Base-by-base conservation (phyloP, 2,888 invertebrate genomes). In the Ennomos fuscantarius region DNA sequence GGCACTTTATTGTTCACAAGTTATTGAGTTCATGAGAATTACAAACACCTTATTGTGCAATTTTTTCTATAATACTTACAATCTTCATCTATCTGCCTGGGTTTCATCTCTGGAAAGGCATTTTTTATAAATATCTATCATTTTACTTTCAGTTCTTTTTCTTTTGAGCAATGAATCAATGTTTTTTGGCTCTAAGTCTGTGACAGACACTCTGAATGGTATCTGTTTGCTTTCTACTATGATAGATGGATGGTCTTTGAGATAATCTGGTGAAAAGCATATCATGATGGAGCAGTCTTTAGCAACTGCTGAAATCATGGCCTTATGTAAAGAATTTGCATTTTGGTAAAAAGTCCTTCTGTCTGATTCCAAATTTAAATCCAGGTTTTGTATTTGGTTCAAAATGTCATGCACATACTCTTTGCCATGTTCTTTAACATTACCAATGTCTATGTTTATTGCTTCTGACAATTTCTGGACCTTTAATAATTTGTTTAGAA, bases 261-360 rank as follows among this genome's bases (percentile, higher is more conserved):
- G 61, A 48, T 49, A 63, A 36, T 73, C 60, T 56, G 72, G 54
- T 52, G 82, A 68, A 62, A 95, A 91, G 47, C 94, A 91, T 47
- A 95, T 89, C 94, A 95, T 95, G 31, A 95, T 91, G 0, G 95
- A 95, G 72, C 95, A 95, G 73, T 96, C 96, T 78, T 94, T 95
- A 13, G 94, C 94, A 5, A 95, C 93, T 32, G 95, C 94, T 10
- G 95, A 94, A 67, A 95, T 86, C 51, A 95, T 80, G 1, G 84
- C 82, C 49, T 82, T 63, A 46, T 84, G 69, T 32, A 73, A 48
- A 0, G 78, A 68, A 33, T 80, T 64, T 8, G 71, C 39, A 1
- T 45, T 62, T 11, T 71, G 53, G 0, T 83, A 39, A 63, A 88
- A 86, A 2, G 31, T 55, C 0, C 78, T 58, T 67, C 58, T 75